These are phyloP conservation scores for Villa cingulata DNA, from an alignment of 2,888 invertebrate species.

Conservation along the genomic window DNA sequence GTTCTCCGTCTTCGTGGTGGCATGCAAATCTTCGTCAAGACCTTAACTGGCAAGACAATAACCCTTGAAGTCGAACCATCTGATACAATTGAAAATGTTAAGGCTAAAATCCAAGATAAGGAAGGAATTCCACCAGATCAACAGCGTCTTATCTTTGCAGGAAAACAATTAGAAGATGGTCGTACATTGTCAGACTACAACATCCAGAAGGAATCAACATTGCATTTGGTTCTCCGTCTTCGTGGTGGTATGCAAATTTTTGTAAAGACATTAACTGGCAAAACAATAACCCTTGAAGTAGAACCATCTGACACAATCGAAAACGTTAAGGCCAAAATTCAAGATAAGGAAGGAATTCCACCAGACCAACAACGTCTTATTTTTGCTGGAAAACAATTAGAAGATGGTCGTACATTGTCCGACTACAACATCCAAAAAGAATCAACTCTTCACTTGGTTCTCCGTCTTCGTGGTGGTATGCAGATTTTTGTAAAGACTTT, in stretches of 20 bases:
- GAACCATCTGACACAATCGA: conserved; percentile 88
- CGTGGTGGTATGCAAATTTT: conserved; percentile 76
- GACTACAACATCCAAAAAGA: conserved; percentile 12
- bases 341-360: conserved; percentile 75
- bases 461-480: conserved; percentile 17
- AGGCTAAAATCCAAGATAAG: conserved; percentile 25
- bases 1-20: conserved; percentile 19
- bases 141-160: conserved; percentile 24
- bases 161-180: conserved; percentile 23
- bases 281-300: conserved; percentile 88
- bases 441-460: conserved; percentile 11
- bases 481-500: conserved; percentile 26
- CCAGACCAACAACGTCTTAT: conserved; percentile 54
- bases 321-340: conserved; percentile 88
- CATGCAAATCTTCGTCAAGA: conserved; percentile 28
- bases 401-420: conserved; percentile 3
- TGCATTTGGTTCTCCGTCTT: conserved; percentile 17
- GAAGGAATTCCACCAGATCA: conserved; percentile 25
- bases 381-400: conserved; percentile 6
- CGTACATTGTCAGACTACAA: conserved; percentile 20
- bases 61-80: conserved; percentile 20
- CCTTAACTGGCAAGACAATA: conserved; percentile 23
- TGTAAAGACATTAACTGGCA: conserved; percentile 86
- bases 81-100: conserved; percentile 21
- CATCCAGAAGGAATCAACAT: conserved; percentile 17